phyloP scores from a whole-genome alignment of 2,113 vertebrate species.

The Sula dactylatra region DNA sequence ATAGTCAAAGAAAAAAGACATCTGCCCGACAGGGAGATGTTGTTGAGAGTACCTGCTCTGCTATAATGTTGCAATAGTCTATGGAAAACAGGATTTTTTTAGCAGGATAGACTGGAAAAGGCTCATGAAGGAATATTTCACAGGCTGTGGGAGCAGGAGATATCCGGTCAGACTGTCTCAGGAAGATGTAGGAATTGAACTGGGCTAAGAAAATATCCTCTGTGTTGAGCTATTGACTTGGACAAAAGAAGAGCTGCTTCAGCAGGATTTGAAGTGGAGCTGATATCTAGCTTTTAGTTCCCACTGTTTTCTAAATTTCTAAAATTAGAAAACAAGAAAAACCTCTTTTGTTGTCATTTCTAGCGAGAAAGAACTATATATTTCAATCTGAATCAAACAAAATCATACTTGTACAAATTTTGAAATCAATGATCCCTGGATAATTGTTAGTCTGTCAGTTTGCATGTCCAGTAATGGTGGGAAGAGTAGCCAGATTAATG shows the following conservation, averaged over 20 bases:
- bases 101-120: not conserved
- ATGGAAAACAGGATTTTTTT: accelerated
- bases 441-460: not conserved
- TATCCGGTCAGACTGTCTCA: not conserved
- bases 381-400: not conserved
- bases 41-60: not conserved
- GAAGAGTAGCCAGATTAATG: not conserved
- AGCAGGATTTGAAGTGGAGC: not conserved
- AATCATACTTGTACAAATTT: not conserved
- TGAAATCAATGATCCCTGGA: not conserved
- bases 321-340: not conserved
- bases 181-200: not conserved
- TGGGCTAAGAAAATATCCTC: not conserved
- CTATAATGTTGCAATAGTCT: not conserved
- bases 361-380: not conserved
- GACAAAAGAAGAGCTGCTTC: not conserved
- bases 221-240: not conserved
- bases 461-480: not conserved
- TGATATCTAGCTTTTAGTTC: not conserved
- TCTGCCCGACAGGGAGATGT: not conserved
- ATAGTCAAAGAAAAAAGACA: not conserved
- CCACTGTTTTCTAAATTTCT: not conserved
- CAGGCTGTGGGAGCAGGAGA: not conserved
- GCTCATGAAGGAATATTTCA: not conserved
- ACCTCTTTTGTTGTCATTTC: not conserved